These are phyloP conservation scores for Syrmaticus mikado DNA, from an alignment of 2,113 vertebrate species.

Conservation along the genomic window DNA sequence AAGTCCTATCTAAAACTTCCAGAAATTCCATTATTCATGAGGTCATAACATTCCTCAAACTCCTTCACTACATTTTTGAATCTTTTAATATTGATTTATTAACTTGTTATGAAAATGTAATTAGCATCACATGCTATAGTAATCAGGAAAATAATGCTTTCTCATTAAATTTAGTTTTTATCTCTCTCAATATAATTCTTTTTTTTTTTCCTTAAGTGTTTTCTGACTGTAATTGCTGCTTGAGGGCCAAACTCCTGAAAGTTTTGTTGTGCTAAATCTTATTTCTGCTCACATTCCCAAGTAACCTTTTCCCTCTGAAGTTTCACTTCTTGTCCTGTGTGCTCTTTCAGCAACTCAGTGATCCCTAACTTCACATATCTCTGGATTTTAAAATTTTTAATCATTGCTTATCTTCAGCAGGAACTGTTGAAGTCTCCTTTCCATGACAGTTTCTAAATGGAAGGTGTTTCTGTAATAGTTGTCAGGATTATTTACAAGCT, in stretches of 20 bases:
- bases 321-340: background rate
- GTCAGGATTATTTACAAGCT: constrained; percentile 29
- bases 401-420: background rate
- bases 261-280: background rate
- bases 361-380: background rate
- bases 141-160: background rate
- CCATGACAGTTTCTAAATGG: background rate
- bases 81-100: background rate
- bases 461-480: background rate
- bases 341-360: background rate
- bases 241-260: background rate
- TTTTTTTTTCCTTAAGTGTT: background rate
- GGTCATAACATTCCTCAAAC: background rate
- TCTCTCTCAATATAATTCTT: fast-evolving
- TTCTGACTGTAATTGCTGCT: background rate
- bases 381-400: background rate
- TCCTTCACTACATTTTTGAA: background rate
- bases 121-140: background rate
- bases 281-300: background rate
- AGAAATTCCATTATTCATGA: background rate
- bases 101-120: background rate
- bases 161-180: background rate
- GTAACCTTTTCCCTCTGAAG: background rate
- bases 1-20: background rate
- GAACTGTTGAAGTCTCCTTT: background rate